Base-by-base conservation (phyloP, 2,888 invertebrate species). In the Chymomyza fuscimana region DNA sequence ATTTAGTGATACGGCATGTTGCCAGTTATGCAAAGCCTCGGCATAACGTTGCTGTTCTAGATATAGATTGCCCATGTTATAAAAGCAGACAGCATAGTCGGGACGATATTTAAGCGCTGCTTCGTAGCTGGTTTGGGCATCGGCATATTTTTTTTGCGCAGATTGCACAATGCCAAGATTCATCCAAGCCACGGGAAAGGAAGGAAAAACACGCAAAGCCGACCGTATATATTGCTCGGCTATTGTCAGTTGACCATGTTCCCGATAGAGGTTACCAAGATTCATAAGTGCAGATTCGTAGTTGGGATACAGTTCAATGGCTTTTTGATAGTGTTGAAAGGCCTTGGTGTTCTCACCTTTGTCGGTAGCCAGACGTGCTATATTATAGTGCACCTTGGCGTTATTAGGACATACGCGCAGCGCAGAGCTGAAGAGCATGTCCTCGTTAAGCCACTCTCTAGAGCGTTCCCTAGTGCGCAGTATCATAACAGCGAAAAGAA, bases 121-220 rank as follows among this genome's bases (percentile, higher is more conserved):
- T 81, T 94, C 92, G 90, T 98, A 99, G 82, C 97, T 96, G 19
- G 91, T 89, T 87, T 96, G 94, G 0, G 98, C 96, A 87, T 96
- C 95, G 2, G 93, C 91, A 74, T 94, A 94, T 72, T 95, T 94
- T 79, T 95, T 94, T 63, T 95, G 93, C 52, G 95, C 94, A 0
- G 97, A 95, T 77, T 97, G 93, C 40, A 98, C 96, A 81, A 99
- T 98, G 16, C 98, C 99, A 65, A 99, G 93, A 92, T 99, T 99
- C 98, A 99, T 99, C 98, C 98, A 99, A 0, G 98, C 99, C 0
- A 98, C 96, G 2, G 98, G 96, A 92, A 98, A 99, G 90, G 96
- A 96, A 46, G 95, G 90, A 68, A 89, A 81, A 1, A 95, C 92
- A 77, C 93, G 89, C 15, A 98, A 92, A 60, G 98, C 97, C 82